Base-by-base conservation (phyloP, 2,888 invertebrate species). In the Clostera curtula region DNA sequence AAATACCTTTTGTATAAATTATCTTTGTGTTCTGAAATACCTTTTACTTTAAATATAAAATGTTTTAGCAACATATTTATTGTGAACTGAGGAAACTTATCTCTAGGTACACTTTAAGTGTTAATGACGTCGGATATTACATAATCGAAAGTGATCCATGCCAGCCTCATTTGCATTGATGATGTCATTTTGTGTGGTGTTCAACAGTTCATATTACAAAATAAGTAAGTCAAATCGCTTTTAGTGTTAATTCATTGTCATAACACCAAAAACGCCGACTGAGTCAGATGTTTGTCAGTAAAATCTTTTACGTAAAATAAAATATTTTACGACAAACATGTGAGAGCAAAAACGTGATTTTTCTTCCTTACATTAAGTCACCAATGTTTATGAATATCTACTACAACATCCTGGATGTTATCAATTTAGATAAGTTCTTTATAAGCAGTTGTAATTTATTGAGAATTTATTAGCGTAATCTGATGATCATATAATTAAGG, bases 111-210 rank as follows among this genome's bases (percentile, higher is more conserved):
- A 18, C 8, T 5, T 35, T 19, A 16, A 28, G 12, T 18, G 29
- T 34, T 19, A 34, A 36, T 43, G 31, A 33, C 36, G 33, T 23
- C 20, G 11, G 7, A 5, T 21, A 25, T 48, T 53, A 49, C 41
- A 45, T 52, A 57, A 61, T 49, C 34, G 49, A 49, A 52, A 53
- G 52, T 54, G 45, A 43, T 48, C 37, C 50, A 34, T 46, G 51
- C 30, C 26, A 44, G 24, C 29, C 34, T 40, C 36, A 58, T 67
- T 67, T 60, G 36, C 57, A 63, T 57, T 26, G 31, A 49, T 66
- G 60, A 64, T 57, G 51, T 62, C 60, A 66, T 42, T 35, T 19
- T 24, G 19, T 27, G 6, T 4, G 19, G 16, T 16, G 7, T 16
- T 16, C 7, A 7, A 29, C 24, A 14, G n/a, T n/a, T n/a, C n/a